Base-by-base conservation (phyloP, 2,797 vertebrate genomes). In the Dendrocincla tyrannina region DNA sequence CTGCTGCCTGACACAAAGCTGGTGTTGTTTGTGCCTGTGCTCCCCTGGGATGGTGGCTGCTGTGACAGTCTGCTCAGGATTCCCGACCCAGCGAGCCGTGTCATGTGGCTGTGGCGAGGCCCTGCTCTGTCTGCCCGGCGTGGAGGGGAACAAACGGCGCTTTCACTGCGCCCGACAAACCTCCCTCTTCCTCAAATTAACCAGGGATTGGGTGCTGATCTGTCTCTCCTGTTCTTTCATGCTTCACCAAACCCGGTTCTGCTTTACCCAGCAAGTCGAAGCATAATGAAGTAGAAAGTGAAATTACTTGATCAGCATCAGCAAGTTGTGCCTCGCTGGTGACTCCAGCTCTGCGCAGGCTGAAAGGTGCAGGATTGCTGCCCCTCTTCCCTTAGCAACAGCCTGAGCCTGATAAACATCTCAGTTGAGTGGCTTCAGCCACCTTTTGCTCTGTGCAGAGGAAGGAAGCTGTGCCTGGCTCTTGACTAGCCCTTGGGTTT, bases 41-140 rank as follows among this genome's bases (percentile, higher is more conserved):
- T 93, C 82, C 82, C 85, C 88, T 55, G 83, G 90, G 85, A 11
- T 7, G 59, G 73, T 70, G 87, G 85, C 82, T 69, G 80, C 90
- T 19, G 83, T 52, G 92, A 33, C 89, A 78, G 85, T 10, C 13
- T 37, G 91, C 27, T 39, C 80, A 74, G 91, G 88, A 72, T 68
- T 80, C 63, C 85, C 10, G 7, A 25, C 73, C 56, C 90, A 44
- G 89, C 53, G 1, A 49, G 67, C 79, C 8, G 4, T 17, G 85
- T 95, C 94, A 85, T 91, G 91, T 84, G 93, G 73, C 84, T 13
- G 83, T 2, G 82, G 49, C 5, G 6, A 17, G 76, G 63, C 90
- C 35, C 44, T 18, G 93, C 93, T 78, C 79, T 3, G 20, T 52
- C 87, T 60, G 85, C 73, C 69, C 3, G 28, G 47, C 1, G 13